A percentile compares a stretch with the other conserved stretches of the same genome.
Evolutionary conservation across 2,113 vertebrate species (phyloP).

Genomic region (Phoenicopterus ruber): DNA sequence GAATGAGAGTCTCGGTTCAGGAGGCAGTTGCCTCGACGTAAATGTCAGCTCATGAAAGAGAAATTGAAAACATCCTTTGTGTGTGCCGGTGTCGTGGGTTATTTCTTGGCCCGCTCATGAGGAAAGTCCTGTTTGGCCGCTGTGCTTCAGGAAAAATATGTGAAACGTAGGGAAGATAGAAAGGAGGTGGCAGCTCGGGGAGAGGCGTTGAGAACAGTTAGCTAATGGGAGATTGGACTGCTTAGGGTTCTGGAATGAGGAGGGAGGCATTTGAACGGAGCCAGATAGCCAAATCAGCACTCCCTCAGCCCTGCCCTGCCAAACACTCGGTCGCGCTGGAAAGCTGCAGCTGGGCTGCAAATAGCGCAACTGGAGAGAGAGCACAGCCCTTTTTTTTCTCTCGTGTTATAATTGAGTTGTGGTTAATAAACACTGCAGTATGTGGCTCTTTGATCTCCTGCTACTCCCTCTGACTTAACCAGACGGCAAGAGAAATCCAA

Average conservation of each 20-base stretch:
- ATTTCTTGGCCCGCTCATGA: background rate
- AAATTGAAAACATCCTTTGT: conserved; percentile 38
- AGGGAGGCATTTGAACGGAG: background rate
- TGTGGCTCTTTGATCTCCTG: conserved; percentile 37
- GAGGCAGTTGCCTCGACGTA: background rate
- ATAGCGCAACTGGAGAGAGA: background rate
- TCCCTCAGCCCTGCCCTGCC: background rate
- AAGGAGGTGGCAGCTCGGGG: background rate
- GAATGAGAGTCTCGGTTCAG: background rate
- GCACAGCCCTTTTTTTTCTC: background rate
- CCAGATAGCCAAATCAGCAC: too few relatives aligned
- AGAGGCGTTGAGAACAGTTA: background rate
- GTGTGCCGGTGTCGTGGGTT: background rate
- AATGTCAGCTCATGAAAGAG: background rate
- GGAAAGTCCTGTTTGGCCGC: background rate
- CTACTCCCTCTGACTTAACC: conserved; percentile 9
- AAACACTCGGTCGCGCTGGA: background rate
- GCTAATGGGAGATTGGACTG: background rate
- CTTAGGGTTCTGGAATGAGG: background rate
- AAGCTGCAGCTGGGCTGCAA: background rate
- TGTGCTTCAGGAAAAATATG: background rate
- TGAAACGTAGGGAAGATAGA: background rate
- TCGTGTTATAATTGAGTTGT: background rate
- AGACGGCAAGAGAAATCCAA: background rate
- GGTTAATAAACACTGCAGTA: background rate